Percentiles rank a stretch among this genome's conserved stretches.
Conservation (phyloP, 2,113 vertebrate genomes). For the Synchiropus splendidus region DNA sequence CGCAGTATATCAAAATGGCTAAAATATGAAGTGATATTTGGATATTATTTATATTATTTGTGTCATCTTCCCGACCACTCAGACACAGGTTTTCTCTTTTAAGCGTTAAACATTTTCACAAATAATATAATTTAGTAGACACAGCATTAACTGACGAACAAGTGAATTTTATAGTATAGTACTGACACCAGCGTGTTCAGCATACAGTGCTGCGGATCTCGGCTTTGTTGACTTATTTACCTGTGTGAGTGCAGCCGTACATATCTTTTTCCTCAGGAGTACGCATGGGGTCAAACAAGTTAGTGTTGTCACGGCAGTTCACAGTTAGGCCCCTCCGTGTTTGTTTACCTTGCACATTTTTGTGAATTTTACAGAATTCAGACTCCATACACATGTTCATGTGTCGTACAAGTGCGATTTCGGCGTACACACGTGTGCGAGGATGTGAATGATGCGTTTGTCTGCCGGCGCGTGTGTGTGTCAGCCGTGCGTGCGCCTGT, state of each 20-base stretch:
- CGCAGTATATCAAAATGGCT: too few relatives aligned
- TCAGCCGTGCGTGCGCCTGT: not conserved
- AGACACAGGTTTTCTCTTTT: too few relatives aligned
- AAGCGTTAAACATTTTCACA: not conserved
- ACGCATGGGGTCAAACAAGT: conserved; percentile 53
- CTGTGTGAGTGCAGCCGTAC: conserved; percentile 16
- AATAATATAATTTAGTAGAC: too few relatives aligned
- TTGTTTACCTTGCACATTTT: conserved; percentile 38
- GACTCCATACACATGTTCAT: conserved; percentile 1
- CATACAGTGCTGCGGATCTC: too few relatives aligned
- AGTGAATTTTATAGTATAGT: too few relatives aligned
- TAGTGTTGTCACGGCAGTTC: conserved; percentile 51
- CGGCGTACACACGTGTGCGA: conserved; percentile 2
- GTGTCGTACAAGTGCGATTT: not conserved
- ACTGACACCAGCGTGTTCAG: not conserved
- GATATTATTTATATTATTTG: too few relatives aligned
- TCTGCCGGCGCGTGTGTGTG: conserved; percentile 5
- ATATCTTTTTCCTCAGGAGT: conserved; percentile 44
- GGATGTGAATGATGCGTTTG: conserved; percentile 3
- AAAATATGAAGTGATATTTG: too few relatives aligned
- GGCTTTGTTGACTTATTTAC: not conserved
- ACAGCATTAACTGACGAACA: too few relatives aligned
- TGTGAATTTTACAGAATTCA: conserved; percentile 14
- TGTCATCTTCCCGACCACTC: too few relatives aligned
- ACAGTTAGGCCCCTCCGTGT: conserved; percentile 36